Evolutionary conservation across 2,113 vertebrate genomes (phyloP), one percentile per base, ranked within the genome.

Genomic region (Thoracochromis brauschi): DNA sequence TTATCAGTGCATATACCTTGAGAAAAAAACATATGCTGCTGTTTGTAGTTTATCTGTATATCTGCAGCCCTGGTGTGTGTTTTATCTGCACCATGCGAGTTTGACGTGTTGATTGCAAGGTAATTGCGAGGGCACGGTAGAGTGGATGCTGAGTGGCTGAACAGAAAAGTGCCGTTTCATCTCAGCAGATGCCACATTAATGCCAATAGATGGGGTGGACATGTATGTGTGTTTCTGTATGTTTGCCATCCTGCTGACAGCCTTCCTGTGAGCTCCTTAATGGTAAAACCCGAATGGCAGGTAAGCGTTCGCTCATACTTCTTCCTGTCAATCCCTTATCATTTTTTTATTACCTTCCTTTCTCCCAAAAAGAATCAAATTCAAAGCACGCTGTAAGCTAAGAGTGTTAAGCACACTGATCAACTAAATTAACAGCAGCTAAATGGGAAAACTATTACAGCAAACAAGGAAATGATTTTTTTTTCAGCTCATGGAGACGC

Each of bases 111-210:
- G 91, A 91, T 88, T 19, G 29, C 13, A 29, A 79, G 80, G 83
- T 87, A n/a, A 87, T 86, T 83, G 49, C 16, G 26, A 83, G 63
- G 80, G 68, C 83, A 58, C 2, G 12, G 78, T 24, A 38, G 84
- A 86, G 88, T 79, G 42, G 82, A 63, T 71, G 80, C 55, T 45
- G 78, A 86, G 82, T 54, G 71, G 82, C 10, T 84, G 73, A 82
- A 79, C 47, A 63, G 26, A 60, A 88, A 87, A 68, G 49, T 79
- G 47, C 78, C 1, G 21, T 86, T 92, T 89, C 57, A 81, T 90
- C 88, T 88, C 85, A 47, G 55, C 86, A 80, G 86, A 91, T 83
- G 83, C 78, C 83, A 80, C 86, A 82, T 83, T 87, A 55, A 57
- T 86, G 73, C 26, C 55, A 40, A 83, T n/a, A 12, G 57, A 85